Base-by-base conservation (phyloP, 2,113 vertebrate genomes). In the Eupsittula cactorum region DNA sequence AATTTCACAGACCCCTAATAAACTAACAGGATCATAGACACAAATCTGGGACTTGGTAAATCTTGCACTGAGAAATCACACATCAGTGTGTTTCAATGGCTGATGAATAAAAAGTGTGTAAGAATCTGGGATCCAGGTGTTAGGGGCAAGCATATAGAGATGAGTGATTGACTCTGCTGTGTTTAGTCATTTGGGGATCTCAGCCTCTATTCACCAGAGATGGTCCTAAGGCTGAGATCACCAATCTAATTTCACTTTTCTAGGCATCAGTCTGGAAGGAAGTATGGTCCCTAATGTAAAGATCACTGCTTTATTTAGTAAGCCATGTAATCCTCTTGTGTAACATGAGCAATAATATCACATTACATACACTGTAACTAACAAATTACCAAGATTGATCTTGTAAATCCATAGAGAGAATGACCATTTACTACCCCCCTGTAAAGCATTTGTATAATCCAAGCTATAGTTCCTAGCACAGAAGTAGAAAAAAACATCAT, bases 371-470 rank as follows among this genome's bases (percentile, higher is more conserved):
- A 76, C 93, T 93, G 90, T 96, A 97, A 97, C 93, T 97, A 97
- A 97, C 97, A 97, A 97, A 97, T 97, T 97, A 96, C 97, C 77
- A 87, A 96, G 94, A 96, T 82, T 96, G 97, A 97, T 97, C 93
- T 86, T 86, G 85, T 89, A 97, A 97, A 90, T 97, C 97, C 96
- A 81, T 67, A 64, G 96, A 96, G 95, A 97, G 80, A 96, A 96
- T 92, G 86, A 95, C 85, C 94, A 97, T 96, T 97, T 97, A 94
- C 92, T 96, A 88, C 52, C 35, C 52, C 53, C 29, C 50, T 80
- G 73, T 94, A 93, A 93, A 96, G 52, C 60, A 85, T 93, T 87
- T 80, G 52, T 95, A 94, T 93, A 93, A 96, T 92, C 85, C 80
- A 96, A 86, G 47, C 67, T 96, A 39, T 64, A 82, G 64, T 94